phyloP scores from a whole-genome alignment of 23 tunicate genomes.

The Halocynthia aurantium region DNA sequence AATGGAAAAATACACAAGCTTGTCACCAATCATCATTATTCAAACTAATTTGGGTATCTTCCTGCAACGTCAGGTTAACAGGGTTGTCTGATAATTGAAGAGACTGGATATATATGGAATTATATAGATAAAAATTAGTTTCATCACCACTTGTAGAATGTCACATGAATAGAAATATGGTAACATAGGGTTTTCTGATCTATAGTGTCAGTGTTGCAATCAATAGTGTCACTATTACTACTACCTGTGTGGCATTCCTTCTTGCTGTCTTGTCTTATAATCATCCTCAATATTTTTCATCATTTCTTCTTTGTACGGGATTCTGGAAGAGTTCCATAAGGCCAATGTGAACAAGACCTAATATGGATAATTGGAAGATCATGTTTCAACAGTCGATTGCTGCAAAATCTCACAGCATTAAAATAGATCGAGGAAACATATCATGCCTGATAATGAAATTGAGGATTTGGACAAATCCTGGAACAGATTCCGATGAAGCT shows the following conservation, averaged over 20 bases:
- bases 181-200: too few species aligned
- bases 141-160: background rate
- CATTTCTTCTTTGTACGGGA: slow-evolving; percentile 64
- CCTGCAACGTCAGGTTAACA: background rate
- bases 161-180: background rate
- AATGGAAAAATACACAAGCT: background rate
- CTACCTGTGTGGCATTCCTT: slow-evolving; percentile 54
- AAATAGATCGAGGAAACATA: background rate
- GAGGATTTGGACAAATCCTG: slow-evolving; percentile 78
- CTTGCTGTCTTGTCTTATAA: slow-evolving; percentile 27
- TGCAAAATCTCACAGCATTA: background rate
- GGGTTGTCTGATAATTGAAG: background rate
- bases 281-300: slow-evolving; percentile 49
- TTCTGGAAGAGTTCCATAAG: slow-evolving; percentile 26
- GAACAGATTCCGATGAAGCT: slow-evolving; percentile 61
- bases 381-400: background rate
- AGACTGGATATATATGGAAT: background rate
- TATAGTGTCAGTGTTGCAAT: background rate
- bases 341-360: slow-evolving; percentile 9
- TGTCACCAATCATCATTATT: background rate
- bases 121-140: background rate
- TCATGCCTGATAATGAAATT: slow-evolving; percentile 72
- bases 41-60: background rate
- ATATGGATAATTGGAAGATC: background rate
- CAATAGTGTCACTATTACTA: background rate